Percentiles rank a stretch among this genome's conserved stretches.
phyloP scores from a whole-genome alignment of 1,140 invertebrate species.

The Paraescarpia echinospica region DNA sequence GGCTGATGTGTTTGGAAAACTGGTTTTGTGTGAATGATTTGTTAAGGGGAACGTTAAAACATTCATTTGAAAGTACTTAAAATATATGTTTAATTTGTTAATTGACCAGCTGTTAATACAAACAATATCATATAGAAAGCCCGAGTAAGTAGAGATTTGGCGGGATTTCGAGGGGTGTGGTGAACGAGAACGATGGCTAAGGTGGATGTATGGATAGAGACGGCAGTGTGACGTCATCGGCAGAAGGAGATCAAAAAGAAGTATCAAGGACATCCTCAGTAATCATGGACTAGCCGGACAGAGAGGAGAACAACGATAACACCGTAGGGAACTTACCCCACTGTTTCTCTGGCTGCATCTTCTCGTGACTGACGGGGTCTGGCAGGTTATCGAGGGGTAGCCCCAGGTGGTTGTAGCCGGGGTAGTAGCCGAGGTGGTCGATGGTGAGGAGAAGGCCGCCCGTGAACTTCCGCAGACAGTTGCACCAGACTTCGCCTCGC shows the following conservation, averaged over 20 bases:
- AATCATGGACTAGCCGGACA: too few relatives aligned
- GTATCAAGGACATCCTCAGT: too few relatives aligned
- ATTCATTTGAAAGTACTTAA: not conserved
- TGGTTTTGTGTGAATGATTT: not conserved
- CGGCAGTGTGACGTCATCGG: too few relatives aligned
- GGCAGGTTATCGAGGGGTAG: conserved; percentile 93
- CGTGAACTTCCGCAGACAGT: conserved; percentile 87
- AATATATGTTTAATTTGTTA: not conserved
- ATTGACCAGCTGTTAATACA: not conserved
- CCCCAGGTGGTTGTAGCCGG: conserved; percentile 85
- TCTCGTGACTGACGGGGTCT: conserved; percentile 86
- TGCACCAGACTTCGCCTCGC: conserved; percentile 93
- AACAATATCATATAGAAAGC: too few relatives aligned
- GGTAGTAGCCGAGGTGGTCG: conserved; percentile 73
- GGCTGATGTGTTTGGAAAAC: too few relatives aligned
- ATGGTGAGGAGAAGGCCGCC: conserved; percentile 78
- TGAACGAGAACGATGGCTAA: too few relatives aligned
- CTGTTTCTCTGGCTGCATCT: conserved; percentile 84
- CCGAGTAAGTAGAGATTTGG: too few relatives aligned
- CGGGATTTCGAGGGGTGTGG: too few relatives aligned
- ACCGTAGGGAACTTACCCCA: conserved; percentile 76
- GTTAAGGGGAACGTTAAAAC: not conserved
- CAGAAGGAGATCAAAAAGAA: too few relatives aligned
- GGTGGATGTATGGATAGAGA: too few relatives aligned
- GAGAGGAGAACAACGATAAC: too few relatives aligned